Base-by-base conservation (phyloP, 2,888 invertebrate genomes). In the Yponomeuta malinellus region DNA sequence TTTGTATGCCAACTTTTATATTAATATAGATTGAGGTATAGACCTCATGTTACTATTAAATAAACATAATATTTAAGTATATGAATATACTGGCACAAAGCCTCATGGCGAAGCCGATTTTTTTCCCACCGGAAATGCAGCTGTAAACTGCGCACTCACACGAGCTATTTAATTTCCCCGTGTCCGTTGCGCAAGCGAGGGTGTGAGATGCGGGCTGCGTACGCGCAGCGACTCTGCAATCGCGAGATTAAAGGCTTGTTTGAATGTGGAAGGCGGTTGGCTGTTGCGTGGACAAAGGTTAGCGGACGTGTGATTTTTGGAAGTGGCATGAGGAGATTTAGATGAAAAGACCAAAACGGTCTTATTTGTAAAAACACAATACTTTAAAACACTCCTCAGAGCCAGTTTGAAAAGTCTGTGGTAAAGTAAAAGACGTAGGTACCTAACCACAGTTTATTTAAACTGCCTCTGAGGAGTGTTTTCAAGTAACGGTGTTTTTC, bases 141-240 rank as follows among this genome's bases (percentile, higher is more conserved):
- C 74, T 73, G 72, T 59, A 59, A 68, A 48, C 63, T 63, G 63
- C 43, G 43, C 63, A 48, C 33, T 23, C 43, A 69, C 63, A 63
- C 63, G 68, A 29, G 63, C 69, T 63, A 70, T 70, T 70, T 63
- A 70, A 70, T 63, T 69, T 70, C 59, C 70, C 70, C 70, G 33
- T 70, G 70, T 33, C 37, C 70, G 70, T 71, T 71, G 71, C 71
- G 71, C 67, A 67, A 75, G 79, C 77, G 79, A 80, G 84, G 87
- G 87, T 78, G 82, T 76, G 75, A 74, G 79, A 89, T 88, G 88
- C 88, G 88, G 88, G 88, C 77, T 71, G 65, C 71, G 70, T 69
- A 70, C 76, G 74, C 73, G 71, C 72, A 72, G 75, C 65, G 73
- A 59, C 52, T 59, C 75, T 74, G 71, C 70, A 70, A 33, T 70